A percentile compares a stretch with the other conserved stretches of the same genome.
Evolutionary conservation across 2,888 invertebrate genomes (phyloP).

Genomic region (Leptopilina syphax): DNA sequence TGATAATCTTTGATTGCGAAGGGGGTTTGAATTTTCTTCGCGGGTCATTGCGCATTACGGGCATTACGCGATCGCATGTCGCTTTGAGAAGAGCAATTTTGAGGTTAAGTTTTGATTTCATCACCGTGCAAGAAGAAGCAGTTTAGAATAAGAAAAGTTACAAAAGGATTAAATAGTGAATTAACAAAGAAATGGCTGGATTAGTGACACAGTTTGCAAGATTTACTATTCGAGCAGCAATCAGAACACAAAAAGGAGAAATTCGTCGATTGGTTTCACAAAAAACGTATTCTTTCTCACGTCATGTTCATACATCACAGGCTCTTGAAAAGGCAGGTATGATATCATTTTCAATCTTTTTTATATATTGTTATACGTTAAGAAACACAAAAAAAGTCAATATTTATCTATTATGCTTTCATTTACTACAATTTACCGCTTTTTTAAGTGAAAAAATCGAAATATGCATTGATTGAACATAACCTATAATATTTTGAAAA

Average conservation of each 20-base stretch:
- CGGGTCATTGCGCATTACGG: slow-evolving; percentile 39
- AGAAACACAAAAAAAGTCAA: not conserved
- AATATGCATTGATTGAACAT: not conserved
- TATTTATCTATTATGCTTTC: not conserved
- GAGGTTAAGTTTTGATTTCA: slow-evolving; percentile 39
- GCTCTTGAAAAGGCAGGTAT: slow-evolving; percentile 56
- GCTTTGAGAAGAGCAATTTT: slow-evolving; percentile 28
- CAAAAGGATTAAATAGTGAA: not conserved
- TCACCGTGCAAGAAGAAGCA: too few relatives aligned
- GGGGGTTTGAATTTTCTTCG: slow-evolving; percentile 23
- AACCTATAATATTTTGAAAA: not conserved
- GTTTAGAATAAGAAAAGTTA: not conserved
- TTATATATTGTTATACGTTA: not conserved
- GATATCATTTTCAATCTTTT: slow-evolving; percentile 43
- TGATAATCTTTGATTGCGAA: slow-evolving; percentile 11
- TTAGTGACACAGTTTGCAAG: slow-evolving; percentile 59
- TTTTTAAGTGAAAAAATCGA: not conserved
- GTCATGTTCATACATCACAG: slow-evolving; percentile 57
- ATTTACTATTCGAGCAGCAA: slow-evolving; percentile 55
- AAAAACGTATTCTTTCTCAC: slow-evolving; percentile 48
- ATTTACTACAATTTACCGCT: slow-evolving; percentile 8
- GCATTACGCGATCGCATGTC: slow-evolving; percentile 11
- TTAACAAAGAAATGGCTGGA: slow-evolving; percentile 62
- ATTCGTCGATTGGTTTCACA: slow-evolving; percentile 44
- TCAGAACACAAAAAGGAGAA: slow-evolving; percentile 48